Base-by-base conservation (phyloP, 2,797 vertebrate genomes). In the Parauchenoglanis punctatus region DNA sequence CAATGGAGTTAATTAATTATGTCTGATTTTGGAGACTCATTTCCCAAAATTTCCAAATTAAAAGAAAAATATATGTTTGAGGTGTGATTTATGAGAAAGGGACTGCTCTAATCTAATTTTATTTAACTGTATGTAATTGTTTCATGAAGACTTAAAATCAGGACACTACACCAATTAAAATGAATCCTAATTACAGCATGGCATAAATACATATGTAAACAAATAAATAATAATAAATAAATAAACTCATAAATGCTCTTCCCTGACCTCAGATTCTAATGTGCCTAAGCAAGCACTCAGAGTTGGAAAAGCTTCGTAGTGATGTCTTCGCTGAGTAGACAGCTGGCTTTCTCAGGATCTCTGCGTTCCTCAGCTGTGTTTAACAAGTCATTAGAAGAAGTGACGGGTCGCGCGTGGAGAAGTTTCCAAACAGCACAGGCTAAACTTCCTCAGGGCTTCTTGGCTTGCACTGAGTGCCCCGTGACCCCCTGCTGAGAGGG, bases 391-490 rank as follows among this genome's bases (percentile, higher is more conserved):
- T 84, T 86, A 82, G 89, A 88, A 91, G 92, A 94, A 89, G 92
- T 91, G 89, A 94, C 92, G 91, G 93, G 93, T 92, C 91, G 90
- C 92, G 86, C 91, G 92, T 89, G 88, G 90, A 92, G 88, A 96
- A 96, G 95, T 96, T 96, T 95, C 93, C 94, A 96, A 96, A 96
- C 95, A 96, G 92, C 91, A 94, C 91, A 90, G 70, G 85, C 10
- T 89, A 92, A 95, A 96, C 95, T 95, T 95, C 93, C 92, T 92
- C 90, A 91, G 28, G 86, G 89, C 93, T 95, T 44, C 94, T 94
- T 96, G 94, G 93, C 95, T 96, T 94, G 93, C 92, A 92, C 94
- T 94, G 94, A 96, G 95, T 96, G 95, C 95, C 94, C 94, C 92
- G 91, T 91, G 94, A 92, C 94, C 93, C 95, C 96, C 95, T 90